These are phyloP conservation scores for Trissonchulus sp. DNA, from an alignment of 2,888 invertebrate genomes.

Conservation along the genomic window DNA sequence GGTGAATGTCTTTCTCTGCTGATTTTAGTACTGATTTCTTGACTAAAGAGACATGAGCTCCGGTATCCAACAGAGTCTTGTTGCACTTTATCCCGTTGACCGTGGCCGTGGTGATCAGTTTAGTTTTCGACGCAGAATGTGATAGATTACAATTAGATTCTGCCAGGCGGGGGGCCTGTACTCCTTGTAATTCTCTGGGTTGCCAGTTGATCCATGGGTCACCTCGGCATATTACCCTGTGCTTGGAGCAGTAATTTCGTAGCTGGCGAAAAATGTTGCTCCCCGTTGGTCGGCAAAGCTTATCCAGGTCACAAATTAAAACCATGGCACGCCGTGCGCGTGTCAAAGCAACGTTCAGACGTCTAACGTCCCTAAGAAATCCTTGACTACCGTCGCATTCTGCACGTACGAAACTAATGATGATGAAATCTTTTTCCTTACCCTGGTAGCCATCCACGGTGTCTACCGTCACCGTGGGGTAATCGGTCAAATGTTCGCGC, in stretches of 20 bases:
- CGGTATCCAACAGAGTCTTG: neutral
- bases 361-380: neutral
- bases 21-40: neutral
- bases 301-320: neutral
- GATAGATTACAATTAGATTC: neutral
- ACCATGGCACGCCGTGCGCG: neutral
- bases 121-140: neutral
- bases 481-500: neutral
- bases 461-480: neutral
- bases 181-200: no score
- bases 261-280: neutral
- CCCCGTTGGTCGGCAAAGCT: neutral
- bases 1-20: neutral
- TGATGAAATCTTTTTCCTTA: constrained; percentile 1
- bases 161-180: no score
- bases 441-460: neutral
- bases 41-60: no score
- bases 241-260: neutral
- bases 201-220: neutral
- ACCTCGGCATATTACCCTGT: neutral
- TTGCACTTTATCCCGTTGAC: neutral
- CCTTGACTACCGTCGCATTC: neutral
- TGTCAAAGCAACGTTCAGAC: constrained; percentile 9
- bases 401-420: constrained; percentile 1
- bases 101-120: neutral